These are phyloP conservation scores for Synergus gifuensis DNA, from an alignment of 2,888 invertebrate genomes.

Conservation along the genomic window DNA sequence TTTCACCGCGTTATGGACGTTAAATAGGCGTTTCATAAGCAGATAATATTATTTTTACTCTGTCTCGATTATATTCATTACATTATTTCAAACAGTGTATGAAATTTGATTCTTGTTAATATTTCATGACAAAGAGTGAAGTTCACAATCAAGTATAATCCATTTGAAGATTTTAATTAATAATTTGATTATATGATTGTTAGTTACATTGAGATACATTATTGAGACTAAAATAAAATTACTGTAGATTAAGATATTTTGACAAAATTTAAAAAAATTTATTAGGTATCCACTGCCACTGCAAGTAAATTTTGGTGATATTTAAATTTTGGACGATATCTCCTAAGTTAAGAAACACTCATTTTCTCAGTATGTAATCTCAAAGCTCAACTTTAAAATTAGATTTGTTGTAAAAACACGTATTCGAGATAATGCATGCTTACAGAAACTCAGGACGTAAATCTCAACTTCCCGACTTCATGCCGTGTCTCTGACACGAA, in stretches of 20 bases:
- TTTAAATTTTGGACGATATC: neutral
- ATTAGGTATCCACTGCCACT: too few relatives aligned
- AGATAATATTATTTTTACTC: neutral
- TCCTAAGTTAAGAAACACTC: neutral
- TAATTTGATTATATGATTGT: neutral
- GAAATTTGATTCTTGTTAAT: neutral
- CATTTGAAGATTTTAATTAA: neutral
- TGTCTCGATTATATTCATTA: neutral
- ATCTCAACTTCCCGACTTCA: slow-evolving; percentile 25
- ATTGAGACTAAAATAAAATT: too few relatives aligned
- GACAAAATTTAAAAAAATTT: too few relatives aligned
- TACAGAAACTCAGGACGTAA: slow-evolving; percentile 24
- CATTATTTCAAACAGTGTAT: neutral
- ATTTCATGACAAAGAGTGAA: neutral
- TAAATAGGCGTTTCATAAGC: slow-evolving; percentile 7
- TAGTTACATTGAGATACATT: neutral
- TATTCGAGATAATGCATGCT: slow-evolving; percentile 8
- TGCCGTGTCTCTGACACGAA: slow-evolving; percentile 20
- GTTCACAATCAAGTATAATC: neutral
- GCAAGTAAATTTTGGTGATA: too few relatives aligned
- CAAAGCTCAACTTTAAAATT: neutral
- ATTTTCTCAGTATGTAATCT: neutral
- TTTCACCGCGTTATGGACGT: slow-evolving; percentile 2
- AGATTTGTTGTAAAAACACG: neutral
- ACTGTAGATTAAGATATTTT: too few relatives aligned